Conservation (phyloP, 2,888 invertebrate genomes). For the Dryomyza anilis region DNA sequence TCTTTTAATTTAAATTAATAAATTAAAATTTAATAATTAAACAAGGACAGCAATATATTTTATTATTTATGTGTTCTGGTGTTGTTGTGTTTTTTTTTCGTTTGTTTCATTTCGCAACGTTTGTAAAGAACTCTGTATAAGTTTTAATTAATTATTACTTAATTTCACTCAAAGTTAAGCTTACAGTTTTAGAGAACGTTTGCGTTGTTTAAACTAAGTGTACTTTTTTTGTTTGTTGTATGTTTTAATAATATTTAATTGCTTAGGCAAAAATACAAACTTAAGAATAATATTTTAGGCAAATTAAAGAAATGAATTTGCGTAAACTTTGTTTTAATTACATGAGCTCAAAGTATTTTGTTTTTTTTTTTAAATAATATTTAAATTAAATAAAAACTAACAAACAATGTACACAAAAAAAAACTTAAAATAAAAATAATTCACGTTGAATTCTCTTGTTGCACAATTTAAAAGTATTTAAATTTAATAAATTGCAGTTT, state of each 20-base stretch:
- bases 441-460: neutral
- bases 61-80: neutral
- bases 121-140: conserved; percentile 14
- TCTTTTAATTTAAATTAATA: conserved; percentile 18
- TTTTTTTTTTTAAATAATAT: too few species aligned
- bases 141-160: conserved; percentile 2
- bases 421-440: neutral
- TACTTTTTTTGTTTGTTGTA: neutral
- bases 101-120: neutral
- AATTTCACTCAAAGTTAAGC: conserved; percentile 7
- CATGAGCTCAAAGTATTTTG: too few species aligned
- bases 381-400: too few species aligned
- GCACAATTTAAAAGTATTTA: conserved; percentile 2
- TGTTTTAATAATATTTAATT: neutral
- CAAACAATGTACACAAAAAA: neutral
- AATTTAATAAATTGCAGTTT: neutral
- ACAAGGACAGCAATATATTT: conserved; percentile 31
- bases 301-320: neutral
- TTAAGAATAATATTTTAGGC: neutral
- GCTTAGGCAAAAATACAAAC: neutral
- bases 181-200: too few species aligned
- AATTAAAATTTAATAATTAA: conserved; percentile 7
- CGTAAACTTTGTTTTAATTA: too few species aligned
- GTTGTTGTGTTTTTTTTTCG: conserved; percentile 1
- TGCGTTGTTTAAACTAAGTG: too few species aligned